phyloP scores from a whole-genome alignment of 2,113 vertebrate genomes.

The Anolis carolinensis region DNA sequence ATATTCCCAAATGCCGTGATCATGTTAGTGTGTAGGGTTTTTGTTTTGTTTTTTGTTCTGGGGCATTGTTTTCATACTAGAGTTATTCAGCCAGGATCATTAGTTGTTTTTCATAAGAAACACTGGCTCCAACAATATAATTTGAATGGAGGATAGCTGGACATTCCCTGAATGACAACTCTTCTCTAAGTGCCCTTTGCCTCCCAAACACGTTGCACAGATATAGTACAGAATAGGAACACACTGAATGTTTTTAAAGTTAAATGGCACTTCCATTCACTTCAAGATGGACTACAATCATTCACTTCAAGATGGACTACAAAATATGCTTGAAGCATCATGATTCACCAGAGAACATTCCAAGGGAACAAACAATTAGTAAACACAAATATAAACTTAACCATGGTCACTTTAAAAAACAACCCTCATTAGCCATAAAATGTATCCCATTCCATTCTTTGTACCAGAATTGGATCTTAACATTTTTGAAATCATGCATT shows the following conservation, averaged over 20 bases:
- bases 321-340: not conserved
- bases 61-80: not conserved
- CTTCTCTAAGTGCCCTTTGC: too few relatives aligned
- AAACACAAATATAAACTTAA: not conserved
- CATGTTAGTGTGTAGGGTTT: not conserved
- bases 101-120: not conserved
- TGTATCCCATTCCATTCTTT: not conserved
- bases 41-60: too few relatives aligned
- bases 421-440: not conserved
- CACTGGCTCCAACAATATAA: not conserved
- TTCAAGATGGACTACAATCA: too few relatives aligned
- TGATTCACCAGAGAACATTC: not conserved
- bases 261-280: not conserved
- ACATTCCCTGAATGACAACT: not conserved
- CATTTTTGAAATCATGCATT: not conserved
- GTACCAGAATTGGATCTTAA: not conserved
- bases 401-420: too few relatives aligned
- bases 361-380: not conserved
- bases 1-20: slow-evolving; percentile 5
- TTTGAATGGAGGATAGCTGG: not conserved
- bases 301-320: not conserved
- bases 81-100: not conserved
- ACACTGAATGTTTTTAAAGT: not conserved
- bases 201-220: too few relatives aligned
- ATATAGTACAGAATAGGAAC: not conserved